Percentiles rank a stretch among this genome's conserved stretches.
Evolutionary conservation across 2,113 vertebrate species (phyloP).

Genomic region (Peromyscus maniculatus): DNA sequence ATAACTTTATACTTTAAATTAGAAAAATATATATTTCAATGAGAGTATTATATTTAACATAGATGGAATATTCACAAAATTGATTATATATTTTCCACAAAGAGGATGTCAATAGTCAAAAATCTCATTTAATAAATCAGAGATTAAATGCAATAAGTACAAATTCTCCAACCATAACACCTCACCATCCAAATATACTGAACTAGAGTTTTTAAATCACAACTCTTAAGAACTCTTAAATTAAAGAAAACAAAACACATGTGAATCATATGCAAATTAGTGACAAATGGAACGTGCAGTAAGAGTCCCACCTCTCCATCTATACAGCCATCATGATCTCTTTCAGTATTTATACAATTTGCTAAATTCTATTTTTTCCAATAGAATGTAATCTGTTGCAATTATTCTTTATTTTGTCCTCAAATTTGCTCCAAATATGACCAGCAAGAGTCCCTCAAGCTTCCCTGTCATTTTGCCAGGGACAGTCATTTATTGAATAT

Average conservation of each 20-base stretch:
- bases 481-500: background rate
- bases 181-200: background rate
- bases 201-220: background rate
- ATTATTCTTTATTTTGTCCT: background rate
- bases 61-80: conserved; percentile 1
- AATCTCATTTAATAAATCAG: conserved; percentile 29
- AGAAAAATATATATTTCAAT: background rate
- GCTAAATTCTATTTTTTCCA: background rate
- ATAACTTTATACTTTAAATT: conserved; percentile 28
- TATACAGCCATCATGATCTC: background rate
- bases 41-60: conserved; percentile 12
- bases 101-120: background rate
- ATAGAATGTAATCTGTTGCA: background rate
- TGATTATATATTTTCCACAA: background rate
- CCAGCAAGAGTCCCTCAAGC: background rate
- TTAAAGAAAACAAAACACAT: conserved; percentile 15
- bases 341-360: background rate
- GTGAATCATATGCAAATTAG: background rate
- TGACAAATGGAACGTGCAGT: background rate
- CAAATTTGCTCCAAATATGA: background rate
- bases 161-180: background rate
- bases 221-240: conserved; percentile 24
- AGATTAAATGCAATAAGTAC: background rate
- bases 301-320: background rate
- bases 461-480: background rate